Evolutionary conservation across 2,888 invertebrate genomes (phyloP), one percentile per base, ranked within the genome.

Genomic region (Brenthis daphne): DNA sequence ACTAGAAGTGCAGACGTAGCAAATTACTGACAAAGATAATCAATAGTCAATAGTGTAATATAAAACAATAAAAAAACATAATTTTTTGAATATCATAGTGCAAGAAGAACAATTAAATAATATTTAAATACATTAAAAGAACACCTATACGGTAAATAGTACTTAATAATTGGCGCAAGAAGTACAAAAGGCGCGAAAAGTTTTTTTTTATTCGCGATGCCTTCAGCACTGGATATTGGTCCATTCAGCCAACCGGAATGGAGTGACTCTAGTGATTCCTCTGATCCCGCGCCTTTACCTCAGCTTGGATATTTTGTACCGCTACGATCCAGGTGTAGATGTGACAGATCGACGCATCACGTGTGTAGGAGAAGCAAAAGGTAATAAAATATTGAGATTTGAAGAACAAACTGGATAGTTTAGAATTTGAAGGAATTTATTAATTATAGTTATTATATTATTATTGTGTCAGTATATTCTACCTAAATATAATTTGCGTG

Each of bases 261-360:
- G 90, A 92, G 91, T 72, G 90, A 92, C 73, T 92, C 91, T 60
- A 90, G 89, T 65, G 92, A 90, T 56, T 90, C 90, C 3, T 77
- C 82, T 53, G 88, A 87, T 61, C 89, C 90, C 6, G 82, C 85
- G 1, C 90, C 91, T 2, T 68, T 92, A 64, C 94, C 94, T 11
- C 94, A 94, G 78, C 83, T 94, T 75, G 94, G 94, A 0, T 94
- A 94, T 79, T 94, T 94, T 79, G 93, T 94, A 74, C 94, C 94
- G 8, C 91, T 94, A 73, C 86, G 63, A n/a, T 67, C 67, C 50
- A 67, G 91, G 69, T 94, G 91, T 79, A 83, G 85, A 50, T 91
- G 89, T 73, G 89, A 89, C 51, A 80, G 89, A 80, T 79, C 82
- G 77, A 82, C 87, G 78, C 83, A 83, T 54, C 90, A 91, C 73